A percentile compares a stretch with the other conserved stretches of the same genome.
Evolutionary conservation across 2,888 invertebrate genomes (phyloP).

Genomic region (Heliconius ethilla): DNA sequence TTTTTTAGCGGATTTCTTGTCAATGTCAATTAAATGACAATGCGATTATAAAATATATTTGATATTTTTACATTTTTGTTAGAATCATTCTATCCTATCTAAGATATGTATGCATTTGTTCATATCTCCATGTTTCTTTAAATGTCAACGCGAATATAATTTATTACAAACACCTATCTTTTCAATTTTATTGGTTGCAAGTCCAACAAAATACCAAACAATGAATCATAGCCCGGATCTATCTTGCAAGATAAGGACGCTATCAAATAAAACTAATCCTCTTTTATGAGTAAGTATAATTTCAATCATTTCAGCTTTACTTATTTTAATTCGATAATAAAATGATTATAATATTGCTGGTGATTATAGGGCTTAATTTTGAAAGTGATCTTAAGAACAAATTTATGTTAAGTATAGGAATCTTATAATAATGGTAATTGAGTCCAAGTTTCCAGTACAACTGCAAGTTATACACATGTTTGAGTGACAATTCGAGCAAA

Average conservation of each 20-base stretch:
- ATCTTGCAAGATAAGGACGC: background rate
- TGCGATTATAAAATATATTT: background rate
- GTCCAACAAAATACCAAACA: constrained; percentile 7
- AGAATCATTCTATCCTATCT: background rate
- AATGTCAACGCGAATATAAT: constrained; percentile 3
- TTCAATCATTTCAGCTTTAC: background rate
- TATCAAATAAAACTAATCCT: background rate
- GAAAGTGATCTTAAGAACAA: too few species aligned
- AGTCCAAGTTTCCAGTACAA: too few species aligned
- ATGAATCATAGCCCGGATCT: constrained; percentile 9
- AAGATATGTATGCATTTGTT: background rate
- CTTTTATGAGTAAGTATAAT: background rate
- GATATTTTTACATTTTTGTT: background rate
- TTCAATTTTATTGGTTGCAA: background rate
- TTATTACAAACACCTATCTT: background rate
- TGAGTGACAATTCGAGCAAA: too few species aligned
- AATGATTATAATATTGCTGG: background rate
- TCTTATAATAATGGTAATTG: too few species aligned
- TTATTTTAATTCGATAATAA: constrained; percentile 2
- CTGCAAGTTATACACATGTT: too few species aligned
- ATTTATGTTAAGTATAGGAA: too few species aligned
- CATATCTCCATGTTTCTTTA: background rate
- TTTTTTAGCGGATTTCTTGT: background rate
- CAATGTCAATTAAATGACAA: background rate
- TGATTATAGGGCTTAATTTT: too few species aligned